Conservation (phyloP, 2,888 invertebrate species). For the Agriotes lineatus region DNA sequence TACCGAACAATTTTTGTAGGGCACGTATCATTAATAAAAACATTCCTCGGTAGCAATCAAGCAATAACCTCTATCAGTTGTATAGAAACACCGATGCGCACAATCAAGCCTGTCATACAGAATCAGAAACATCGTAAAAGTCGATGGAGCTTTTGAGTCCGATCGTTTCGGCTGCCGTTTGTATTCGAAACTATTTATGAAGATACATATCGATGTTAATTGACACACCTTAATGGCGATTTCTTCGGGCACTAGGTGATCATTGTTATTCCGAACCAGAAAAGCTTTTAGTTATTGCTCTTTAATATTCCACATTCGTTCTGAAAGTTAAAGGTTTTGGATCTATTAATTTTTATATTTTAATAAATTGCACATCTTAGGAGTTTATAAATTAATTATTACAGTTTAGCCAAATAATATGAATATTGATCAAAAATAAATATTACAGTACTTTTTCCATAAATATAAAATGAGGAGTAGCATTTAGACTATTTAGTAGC, state of each 20-base stretch:
- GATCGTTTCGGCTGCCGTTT: conserved; percentile 39
- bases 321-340: too few species aligned
- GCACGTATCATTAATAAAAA: conserved; percentile 35
- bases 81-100: conserved; percentile 30
- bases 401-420: too few species aligned
- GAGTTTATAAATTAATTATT: too few species aligned
- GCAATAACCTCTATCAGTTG: conserved; percentile 35
- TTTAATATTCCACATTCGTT: too few species aligned
- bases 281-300: conserved; percentile 39
- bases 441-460: too few species aligned
- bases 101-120: conserved; percentile 37
- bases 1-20: conserved; percentile 35
- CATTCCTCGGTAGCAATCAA: conserved; percentile 42
- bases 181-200: conserved; percentile 39
- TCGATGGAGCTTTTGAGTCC: conserved; percentile 26
- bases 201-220: conserved; percentile 44
- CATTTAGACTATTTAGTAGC: too few species aligned
- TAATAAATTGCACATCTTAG: too few species aligned
- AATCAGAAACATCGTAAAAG: conserved; percentile 39
- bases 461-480: too few species aligned
- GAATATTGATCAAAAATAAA: too few species aligned
- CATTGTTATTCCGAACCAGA: conserved; percentile 36
- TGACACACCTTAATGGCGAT: conserved; percentile 44
- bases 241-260: conserved; percentile 34
- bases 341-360: too few species aligned